Evolutionary conservation across 2,888 invertebrate species (phyloP).

Genomic region (Trachelus stipa): DNA sequence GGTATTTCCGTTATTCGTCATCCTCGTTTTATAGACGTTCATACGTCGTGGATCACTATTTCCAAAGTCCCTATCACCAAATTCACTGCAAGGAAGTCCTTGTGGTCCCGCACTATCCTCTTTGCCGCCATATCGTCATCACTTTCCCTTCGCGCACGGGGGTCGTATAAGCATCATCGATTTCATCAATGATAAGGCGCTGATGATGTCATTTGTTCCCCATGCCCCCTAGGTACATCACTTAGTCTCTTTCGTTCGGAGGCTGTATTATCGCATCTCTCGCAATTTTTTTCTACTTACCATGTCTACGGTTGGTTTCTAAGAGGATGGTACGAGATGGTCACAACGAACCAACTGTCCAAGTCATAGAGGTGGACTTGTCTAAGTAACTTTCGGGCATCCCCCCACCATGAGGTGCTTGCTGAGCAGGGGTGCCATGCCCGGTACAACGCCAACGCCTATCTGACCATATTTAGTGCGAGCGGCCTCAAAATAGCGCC

Average conservation of each 20-base stretch:
- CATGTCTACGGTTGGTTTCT: constrained; percentile 57
- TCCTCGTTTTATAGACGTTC: neutral
- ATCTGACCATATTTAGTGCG: constrained; percentile 66
- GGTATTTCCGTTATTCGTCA: neutral
- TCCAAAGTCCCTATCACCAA: neutral
- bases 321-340: constrained; percentile 61
- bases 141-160: constrained; percentile 13
- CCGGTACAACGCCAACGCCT: constrained; percentile 57
- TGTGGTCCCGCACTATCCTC: neutral
- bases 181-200: neutral
- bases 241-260: neutral
- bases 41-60: neutral
- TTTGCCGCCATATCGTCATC: constrained; percentile 19
- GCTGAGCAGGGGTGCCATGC: constrained; percentile 54
- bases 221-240: neutral
- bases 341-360: constrained; percentile 65
- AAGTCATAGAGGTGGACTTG: constrained; percentile 61
- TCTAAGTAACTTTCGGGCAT: constrained; percentile 63
- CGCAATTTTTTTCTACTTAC: constrained; percentile 47
- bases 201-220: neutral
- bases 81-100: neutral
- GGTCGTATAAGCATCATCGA: neutral
- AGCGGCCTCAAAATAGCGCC: constrained; percentile 64
- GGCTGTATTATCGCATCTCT: neutral
- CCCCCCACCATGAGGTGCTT: constrained; percentile 52